Base-by-base conservation (phyloP, 2,888 invertebrate genomes). In the Lepas anatifera region DNA sequence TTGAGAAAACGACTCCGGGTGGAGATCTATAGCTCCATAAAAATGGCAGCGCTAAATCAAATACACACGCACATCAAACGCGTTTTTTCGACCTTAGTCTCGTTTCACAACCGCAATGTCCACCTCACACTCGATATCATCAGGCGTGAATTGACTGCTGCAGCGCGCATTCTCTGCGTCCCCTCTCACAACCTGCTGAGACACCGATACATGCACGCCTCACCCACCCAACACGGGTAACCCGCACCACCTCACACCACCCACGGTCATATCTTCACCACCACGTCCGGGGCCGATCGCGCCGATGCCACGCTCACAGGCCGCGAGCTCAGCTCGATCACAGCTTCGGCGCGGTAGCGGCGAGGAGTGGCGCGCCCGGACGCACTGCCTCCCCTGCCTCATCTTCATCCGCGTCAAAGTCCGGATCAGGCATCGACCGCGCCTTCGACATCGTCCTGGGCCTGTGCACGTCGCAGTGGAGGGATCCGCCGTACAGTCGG, bases 201-300 rank as follows among this genome's bases (percentile, higher is more conserved):
- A n/a, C n/a, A n/a, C n/a, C n/a, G n/a, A n/a, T n/a, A n/a, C n/a
- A n/a, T n/a, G n/a, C n/a, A n/a, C n/a, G n/a, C n/a, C n/a, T n/a
- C n/a, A n/a, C n/a, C n/a, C n/a, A n/a, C n/a, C n/a, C n/a, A n/a
- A n/a, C n/a, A n/a, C n/a, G n/a, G n/a, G n/a, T n/a, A n/a, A n/a
- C n/a, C n/a, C n/a, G n/a, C n/a, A n/a, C n/a, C 64, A 27, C 48
- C 35, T 29, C 69, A 50, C n/a, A 37, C 37, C 2, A 8, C n/a
- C 25, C 81, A 80, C 76, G 85, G 87, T 88, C 87, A 88, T 86
- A 88, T 88, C 73, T 87, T 88, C 77, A 92, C 92, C 78, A 93
- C 91, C 77, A 93, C 92, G 80, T 93, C 93, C 68, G 92, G 92
- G 1, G 92, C 92, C 70, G 92, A 92, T 77, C 92, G 90, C 71